These are phyloP conservation scores for Glyptemys insculpta DNA, from an alignment of 2,797 vertebrate genomes.

Conservation along the genomic window DNA sequence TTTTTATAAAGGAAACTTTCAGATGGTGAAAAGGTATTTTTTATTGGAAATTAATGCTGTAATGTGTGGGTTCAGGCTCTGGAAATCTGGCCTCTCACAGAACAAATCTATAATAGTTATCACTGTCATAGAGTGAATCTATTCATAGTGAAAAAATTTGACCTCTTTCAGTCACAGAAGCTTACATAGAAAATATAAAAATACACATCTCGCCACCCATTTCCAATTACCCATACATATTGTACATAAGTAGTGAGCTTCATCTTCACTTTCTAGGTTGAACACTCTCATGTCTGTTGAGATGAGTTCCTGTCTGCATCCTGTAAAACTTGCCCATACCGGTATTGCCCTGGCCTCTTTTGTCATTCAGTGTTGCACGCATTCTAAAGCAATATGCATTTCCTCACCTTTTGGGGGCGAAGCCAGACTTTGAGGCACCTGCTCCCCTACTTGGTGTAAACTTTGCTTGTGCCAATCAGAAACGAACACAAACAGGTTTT, in stretches of 20 bases:
- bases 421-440: too few relatives aligned
- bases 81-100: not conserved
- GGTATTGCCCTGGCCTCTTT: too few relatives aligned
- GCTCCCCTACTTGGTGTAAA: too few relatives aligned
- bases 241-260: not conserved
- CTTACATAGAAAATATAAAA: not conserved
- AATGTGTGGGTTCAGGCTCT: not conserved
- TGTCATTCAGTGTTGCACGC: too few relatives aligned
- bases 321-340: too few relatives aligned
- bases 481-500: too few relatives aligned
- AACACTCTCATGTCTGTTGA: fast-evolving
- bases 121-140: constrained; percentile 37
- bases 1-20: not conserved
- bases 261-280: not conserved
- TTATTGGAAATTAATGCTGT: not conserved
- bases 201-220: not conserved
- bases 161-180: constrained; percentile 31
- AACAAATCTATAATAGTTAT: constrained; percentile 31
- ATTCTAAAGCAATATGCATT: too few relatives aligned
- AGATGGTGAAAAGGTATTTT: not conserved
- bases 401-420: too few relatives aligned
- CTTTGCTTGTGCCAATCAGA: too few relatives aligned
- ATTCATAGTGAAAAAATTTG: constrained; percentile 33
- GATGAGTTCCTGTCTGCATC: too few relatives aligned
- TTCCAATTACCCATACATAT: not conserved